Evolutionary conservation across 2,888 invertebrate species (phyloP).

Genomic region (Eupithecia insigniata): DNA sequence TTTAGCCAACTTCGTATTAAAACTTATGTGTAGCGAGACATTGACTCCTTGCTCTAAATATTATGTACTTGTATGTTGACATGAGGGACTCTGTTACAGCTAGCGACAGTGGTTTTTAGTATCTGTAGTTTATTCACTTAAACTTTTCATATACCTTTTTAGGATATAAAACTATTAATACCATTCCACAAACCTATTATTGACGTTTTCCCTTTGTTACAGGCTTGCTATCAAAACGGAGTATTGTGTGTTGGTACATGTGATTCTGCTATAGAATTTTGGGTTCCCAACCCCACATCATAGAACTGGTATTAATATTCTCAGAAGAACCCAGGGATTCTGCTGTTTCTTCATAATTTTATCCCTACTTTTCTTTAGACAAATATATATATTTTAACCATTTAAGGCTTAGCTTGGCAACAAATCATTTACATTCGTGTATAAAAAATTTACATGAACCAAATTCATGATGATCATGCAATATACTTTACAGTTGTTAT

Average conservation of each 20-base stretch:
- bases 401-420: neutral
- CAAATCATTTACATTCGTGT: neutral
- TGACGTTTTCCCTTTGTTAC: conserved; percentile 53
- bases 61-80: no score
- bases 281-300: conserved; percentile 68
- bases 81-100: no score
- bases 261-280: conserved; percentile 79
- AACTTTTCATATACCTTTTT: no score
- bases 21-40: no score
- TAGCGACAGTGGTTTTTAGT: no score
- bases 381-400: neutral
- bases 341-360: neutral
- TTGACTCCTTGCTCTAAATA: no score
- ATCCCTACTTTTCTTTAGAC: neutral
- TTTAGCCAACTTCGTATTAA: no score
- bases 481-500: neutral
- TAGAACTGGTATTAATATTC: neutral
- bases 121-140: no score
- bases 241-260: conserved; percentile 80
- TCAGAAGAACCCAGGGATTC: neutral
- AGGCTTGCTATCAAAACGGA: conserved; percentile 78
- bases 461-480: neutral
- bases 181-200: no score
- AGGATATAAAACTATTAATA: no score
- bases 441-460: neutral